Conservation (phyloP, 2,888 invertebrate genomes). For the Piscicola geometra region DNA sequence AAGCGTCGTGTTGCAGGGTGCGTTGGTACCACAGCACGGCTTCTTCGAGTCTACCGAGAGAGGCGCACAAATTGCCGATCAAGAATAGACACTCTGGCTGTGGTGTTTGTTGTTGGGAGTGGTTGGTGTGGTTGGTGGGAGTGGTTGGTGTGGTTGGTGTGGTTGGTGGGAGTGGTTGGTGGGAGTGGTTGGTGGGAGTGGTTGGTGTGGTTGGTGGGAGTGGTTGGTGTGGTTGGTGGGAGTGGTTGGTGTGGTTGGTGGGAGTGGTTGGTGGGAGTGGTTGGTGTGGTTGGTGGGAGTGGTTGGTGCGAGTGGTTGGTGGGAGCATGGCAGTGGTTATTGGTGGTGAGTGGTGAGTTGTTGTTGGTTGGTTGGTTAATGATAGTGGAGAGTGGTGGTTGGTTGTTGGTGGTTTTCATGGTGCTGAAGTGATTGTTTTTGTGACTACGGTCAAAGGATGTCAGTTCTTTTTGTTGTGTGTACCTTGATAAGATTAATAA, state of each 20-base stretch:
- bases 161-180: too few relatives aligned
- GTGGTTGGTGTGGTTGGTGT: background rate
- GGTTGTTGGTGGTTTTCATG: background rate
- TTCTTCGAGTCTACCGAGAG: conserved; percentile 61
- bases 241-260: too few relatives aligned
- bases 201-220: too few relatives aligned
- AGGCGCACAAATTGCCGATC: conserved; percentile 64
- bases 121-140: background rate
- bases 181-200: too few relatives aligned
- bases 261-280: background rate
- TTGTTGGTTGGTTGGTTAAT: conserved; percentile 8
- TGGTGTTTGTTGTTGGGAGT: background rate
- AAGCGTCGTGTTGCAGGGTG: conserved; percentile 50
- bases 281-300: too few relatives aligned
- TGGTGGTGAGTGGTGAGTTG: background rate
- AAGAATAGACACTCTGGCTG: conserved; percentile 70
- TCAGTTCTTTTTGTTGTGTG: too few relatives aligned
- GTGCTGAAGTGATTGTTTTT: too few relatives aligned
- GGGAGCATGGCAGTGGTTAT: too few relatives aligned
- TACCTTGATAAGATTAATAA: background rate
- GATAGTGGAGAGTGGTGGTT: too few relatives aligned
- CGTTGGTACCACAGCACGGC: conserved; percentile 53
- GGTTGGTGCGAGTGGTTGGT: too few relatives aligned
- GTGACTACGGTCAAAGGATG: too few relatives aligned
- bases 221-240: too few relatives aligned